Base-by-base conservation (phyloP, 2,113 vertebrate genomes). In the Cervus canadensis region DNA sequence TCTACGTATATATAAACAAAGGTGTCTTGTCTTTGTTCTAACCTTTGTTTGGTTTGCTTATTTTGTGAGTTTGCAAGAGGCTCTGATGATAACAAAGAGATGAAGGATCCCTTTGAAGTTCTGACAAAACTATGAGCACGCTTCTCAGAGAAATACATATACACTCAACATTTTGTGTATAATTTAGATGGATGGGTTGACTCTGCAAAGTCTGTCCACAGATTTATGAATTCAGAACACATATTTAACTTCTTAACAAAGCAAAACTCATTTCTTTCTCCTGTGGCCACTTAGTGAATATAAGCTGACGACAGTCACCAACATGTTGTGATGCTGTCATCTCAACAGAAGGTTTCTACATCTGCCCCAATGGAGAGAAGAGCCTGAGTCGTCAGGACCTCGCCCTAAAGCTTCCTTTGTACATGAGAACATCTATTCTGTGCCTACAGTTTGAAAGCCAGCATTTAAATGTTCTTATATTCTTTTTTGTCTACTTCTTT, bases 361-460 rank as follows among this genome's bases (percentile, higher is more conserved):
- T 76, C 71, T 36, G 16, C 14, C 5, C 3, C 0, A 2, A 2
- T 36, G 4, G 28, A 59, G 16, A 94, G 64, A 52, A 52, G 43
- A 74, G 4, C 2, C 2, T 28, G 14, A 1, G 2, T 60, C 36
- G 2, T 11, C 2, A 7, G 1, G 4, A 0, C 6, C 7, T 11
- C 81, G 3, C 14, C 57, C 9, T 40, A 17, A 84, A 40, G 9
- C 12, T n/a, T 59, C 19, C n/a, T 89, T 36, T 11, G 7, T 0
- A 43, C 87, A 15, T 14, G 26, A 74, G 59, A 59, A 16, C 4
- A 59, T 2, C 2, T 79, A 7, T 56, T 45, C 6, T 1, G 7
- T 28, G 56, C 33, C 50, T n/a, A 67, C 15, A 67, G 25, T 79
- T 60, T 83, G 25, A 71, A 54, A 96, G 48, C 0, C 6, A 71